Evolutionary conservation across 2,797 vertebrate species (phyloP), one percentile per base, ranked within the genome.

Genomic region (Cetoscarus ocellatus): DNA sequence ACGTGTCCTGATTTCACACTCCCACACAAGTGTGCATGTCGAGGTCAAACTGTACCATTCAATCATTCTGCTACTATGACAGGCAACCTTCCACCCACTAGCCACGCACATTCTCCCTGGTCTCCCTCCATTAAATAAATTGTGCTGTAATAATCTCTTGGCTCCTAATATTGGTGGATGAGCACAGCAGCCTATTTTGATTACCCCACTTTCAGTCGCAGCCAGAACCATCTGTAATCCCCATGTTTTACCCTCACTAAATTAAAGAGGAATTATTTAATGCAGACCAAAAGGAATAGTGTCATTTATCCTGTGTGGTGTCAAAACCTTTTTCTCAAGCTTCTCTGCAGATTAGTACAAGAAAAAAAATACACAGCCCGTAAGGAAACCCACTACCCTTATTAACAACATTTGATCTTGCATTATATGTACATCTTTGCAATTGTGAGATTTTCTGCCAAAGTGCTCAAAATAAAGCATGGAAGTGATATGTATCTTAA

Each of bases 101-200:
- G 80, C 85, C 80, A 76, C 73, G 79, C 70, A 85, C 71, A 83
- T 83, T 82, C 77, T 88, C 88, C 77, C 83, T 74, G 76, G 86
- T 90, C 86, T 91, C 82, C 86, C 90, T 93, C 93, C 94, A 95
- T 95, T 95, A 94, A 94, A 94, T 94, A 93, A 94, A 95, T 95
- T 95, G 94, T 91, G 83, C 84, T 85, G 88, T 93, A 93, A 94
- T 95, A 94, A 95, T 95, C 94, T 94, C 85, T 90, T 92, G 87
- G 86, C 91, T 91, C 77, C 81, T 92, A 88, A 94, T 93, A 94
- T 91, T 90, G 72, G 73, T 93, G 87, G 91, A 91, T 89, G 90
- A 91, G 87, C 88, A 89, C 80, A 65, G 85, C 88, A 86, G 87
- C 85, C 88, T 93, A 86, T 93, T 94, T 92, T 94, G 93, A 95